Evolutionary conservation across 2,888 invertebrate species (phyloP).

Genomic region (Ctenicera cuprea): DNA sequence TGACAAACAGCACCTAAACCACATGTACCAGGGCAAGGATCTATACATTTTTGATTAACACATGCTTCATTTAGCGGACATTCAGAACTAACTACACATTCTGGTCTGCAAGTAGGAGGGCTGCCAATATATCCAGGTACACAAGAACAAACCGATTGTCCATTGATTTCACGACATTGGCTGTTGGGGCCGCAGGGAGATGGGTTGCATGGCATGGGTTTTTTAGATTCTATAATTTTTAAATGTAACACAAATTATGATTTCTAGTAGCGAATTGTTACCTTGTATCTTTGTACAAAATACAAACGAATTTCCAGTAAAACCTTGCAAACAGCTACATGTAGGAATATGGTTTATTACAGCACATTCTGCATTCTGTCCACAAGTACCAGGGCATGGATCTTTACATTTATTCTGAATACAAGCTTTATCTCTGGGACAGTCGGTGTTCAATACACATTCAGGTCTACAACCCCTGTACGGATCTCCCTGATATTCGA

Average conservation of each 20-base stretch:
- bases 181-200: conserved; percentile 86
- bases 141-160: conserved; percentile 86
- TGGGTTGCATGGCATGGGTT: conserved; percentile 79
- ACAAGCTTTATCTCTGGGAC: conserved; percentile 84
- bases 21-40: conserved; percentile 87
- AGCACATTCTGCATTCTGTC: conserved; percentile 83
- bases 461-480: conserved; percentile 89
- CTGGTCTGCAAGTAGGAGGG: conserved; percentile 86
- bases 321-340: conserved; percentile 81
- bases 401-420: conserved; percentile 85
- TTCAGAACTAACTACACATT: conserved; percentile 86
- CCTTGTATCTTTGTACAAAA: conserved; percentile 68
- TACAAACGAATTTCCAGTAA: conserved; percentile 84
- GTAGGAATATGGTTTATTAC: conserved; percentile 83
- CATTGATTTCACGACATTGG: conserved; percentile 83
- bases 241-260: background rate
- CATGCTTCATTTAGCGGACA: conserved; percentile 85
- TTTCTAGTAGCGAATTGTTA: conserved; percentile 53
- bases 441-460: conserved; percentile 87
- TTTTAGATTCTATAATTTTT: conserved; percentile 77
- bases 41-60: conserved; percentile 85
- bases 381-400: conserved; percentile 87
- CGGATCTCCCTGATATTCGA: conserved; percentile 88
- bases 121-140: conserved; percentile 82
- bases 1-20: conserved; percentile 83